phyloP scores from a whole-genome alignment of 2,797 vertebrate species.

The Coregonus suidteri region DNA sequence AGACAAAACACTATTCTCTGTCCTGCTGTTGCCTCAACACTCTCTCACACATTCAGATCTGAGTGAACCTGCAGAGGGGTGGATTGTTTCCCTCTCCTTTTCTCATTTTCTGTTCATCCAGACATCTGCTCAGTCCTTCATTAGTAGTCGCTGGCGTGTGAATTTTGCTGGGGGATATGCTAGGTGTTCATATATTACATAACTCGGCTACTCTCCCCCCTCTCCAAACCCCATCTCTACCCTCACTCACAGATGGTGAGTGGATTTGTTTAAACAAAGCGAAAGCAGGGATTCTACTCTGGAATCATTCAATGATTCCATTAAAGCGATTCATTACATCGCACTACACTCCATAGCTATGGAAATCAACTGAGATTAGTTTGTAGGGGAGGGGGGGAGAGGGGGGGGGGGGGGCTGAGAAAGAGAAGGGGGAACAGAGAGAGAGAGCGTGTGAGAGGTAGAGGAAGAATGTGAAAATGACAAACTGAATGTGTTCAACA shows the following conservation, averaged over 20 bases:
- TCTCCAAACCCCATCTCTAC: background rate
- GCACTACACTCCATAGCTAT: slow-evolving; percentile 5
- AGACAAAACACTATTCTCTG: background rate
- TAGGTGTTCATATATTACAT: slow-evolving; percentile 18
- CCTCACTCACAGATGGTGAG: slow-evolving; percentile 21
- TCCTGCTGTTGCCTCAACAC: background rate
- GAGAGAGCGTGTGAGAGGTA: background rate
- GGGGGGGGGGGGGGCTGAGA: background rate
- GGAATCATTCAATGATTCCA: slow-evolving; percentile 12
- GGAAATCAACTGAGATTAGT: slow-evolving; percentile 8
- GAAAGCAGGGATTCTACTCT: slow-evolving; percentile 10
- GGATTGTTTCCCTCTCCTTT: background rate
- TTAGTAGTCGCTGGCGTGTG: slow-evolving; percentile 9
- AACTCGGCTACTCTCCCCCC: background rate
- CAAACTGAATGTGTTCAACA: background rate
- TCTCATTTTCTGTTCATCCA: slow-evolving; percentile 5
- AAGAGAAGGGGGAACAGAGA: background rate
- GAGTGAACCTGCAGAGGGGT: background rate
- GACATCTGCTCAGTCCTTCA: slow-evolving; percentile 25
- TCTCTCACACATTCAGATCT: background rate
- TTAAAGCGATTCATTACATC: slow-evolving; percentile 13
- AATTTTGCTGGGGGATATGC: slow-evolving; percentile 2
- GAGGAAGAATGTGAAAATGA: slow-evolving; percentile 2
- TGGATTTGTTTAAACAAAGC: slow-evolving; percentile 8
- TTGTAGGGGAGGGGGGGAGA: background rate